Evolutionary conservation across 2,797 vertebrate genomes (phyloP).

Genomic region (Acipenser oxyrinchus): DNA sequence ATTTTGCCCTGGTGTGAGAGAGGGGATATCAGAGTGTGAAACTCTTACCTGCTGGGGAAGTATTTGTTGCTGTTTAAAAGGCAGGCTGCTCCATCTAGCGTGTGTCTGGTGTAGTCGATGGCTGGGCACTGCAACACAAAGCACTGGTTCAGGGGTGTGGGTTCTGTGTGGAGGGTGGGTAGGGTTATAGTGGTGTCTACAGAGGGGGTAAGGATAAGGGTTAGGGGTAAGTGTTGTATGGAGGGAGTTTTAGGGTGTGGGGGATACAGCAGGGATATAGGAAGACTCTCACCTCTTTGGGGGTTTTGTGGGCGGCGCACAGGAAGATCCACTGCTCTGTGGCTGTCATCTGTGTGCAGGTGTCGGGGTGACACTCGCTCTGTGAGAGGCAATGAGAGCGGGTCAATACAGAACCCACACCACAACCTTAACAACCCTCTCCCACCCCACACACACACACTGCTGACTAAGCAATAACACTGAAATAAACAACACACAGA

Average conservation of each 20-base stretch:
- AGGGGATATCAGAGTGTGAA: background rate
- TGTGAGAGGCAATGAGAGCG: conserved; percentile 48
- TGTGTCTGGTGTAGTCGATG: conserved; percentile 97
- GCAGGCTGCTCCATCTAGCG: conserved; percentile 95
- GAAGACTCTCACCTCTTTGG: conserved; percentile 77
- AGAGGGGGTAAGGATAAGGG: too few species aligned
- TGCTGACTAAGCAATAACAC: background rate
- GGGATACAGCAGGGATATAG: background rate
- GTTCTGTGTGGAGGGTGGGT: too few species aligned
- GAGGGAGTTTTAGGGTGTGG: background rate
- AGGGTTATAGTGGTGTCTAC: too few species aligned
- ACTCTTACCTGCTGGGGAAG: conserved; percentile 90
- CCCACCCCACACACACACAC: background rate
- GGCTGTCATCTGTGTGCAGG: conserved; percentile 97
- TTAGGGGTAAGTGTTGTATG: too few species aligned
- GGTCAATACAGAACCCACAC: background rate
- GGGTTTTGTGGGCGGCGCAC: conserved; percentile 97
- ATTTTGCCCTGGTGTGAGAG: too few species aligned
- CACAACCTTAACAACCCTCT: too few species aligned
- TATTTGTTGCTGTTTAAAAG: conserved; percentile 99
- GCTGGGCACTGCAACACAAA: conserved; percentile 81
- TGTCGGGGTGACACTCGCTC: conserved; percentile 96
- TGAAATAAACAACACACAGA: too few species aligned
- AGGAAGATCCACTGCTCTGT: conserved; percentile 99
- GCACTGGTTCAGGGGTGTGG: background rate